A percentile compares a stretch with the other conserved stretches of the same genome.
Evolutionary conservation across 2,797 vertebrate species (phyloP).

Genomic region (Coregonus sp.): DNA sequence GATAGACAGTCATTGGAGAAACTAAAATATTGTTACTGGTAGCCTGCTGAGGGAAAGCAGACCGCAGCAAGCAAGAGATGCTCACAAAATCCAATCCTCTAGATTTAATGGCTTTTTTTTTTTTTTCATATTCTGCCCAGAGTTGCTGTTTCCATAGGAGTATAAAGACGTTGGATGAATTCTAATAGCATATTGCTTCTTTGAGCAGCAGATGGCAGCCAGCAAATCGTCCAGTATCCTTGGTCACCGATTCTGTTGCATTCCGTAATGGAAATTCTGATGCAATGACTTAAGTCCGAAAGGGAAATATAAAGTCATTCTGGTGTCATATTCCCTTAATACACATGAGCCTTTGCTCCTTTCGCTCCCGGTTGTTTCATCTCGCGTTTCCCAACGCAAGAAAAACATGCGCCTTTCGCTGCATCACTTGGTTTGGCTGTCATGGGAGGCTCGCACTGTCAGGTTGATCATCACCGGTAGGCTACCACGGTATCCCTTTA

Average conservation of each 20-base stretch:
- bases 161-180: not conserved
- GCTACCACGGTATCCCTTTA: constrained; percentile 21
- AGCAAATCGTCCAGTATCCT: not conserved
- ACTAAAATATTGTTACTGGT: not conserved
- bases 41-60: not conserved
- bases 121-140: not conserved
- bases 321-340: constrained; percentile 17
- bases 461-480: constrained; percentile 39
- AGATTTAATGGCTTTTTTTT: not conserved
- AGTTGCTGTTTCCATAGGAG: not conserved
- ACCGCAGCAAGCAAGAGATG: not conserved
- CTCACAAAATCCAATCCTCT: not conserved
- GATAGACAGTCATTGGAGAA: not conserved
- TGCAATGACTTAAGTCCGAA: not conserved
- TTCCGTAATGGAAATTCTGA: constrained; percentile 30
- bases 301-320: constrained; percentile 18
- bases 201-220: not conserved
- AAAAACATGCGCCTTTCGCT: constrained; percentile 37
- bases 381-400: constrained; percentile 25
- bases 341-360: constrained; percentile 3
- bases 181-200: not conserved
- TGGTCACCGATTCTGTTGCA: constrained; percentile 8
- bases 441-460: constrained; percentile 34
- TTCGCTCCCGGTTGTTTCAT: constrained; percentile 12
- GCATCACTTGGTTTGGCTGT: constrained; percentile 48